Conservation (phyloP, 2,888 invertebrate species). For the Noctua comes region DNA sequence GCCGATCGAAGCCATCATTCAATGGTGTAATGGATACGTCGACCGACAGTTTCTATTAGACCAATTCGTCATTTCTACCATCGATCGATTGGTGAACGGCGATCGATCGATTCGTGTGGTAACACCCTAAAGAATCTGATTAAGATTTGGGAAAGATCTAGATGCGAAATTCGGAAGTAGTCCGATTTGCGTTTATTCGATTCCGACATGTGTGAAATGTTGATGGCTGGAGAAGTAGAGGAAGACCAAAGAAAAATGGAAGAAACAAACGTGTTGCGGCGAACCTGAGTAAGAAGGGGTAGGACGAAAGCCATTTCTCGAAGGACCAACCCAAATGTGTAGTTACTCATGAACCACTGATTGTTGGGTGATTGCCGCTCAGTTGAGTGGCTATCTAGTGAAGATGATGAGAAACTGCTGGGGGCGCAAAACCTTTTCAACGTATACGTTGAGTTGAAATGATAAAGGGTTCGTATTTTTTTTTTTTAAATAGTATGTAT, state of each 20-base stretch:
- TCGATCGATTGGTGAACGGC: too few species aligned
- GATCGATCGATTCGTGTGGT: too few species aligned
- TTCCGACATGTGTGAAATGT: neutral
- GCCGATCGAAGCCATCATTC: too few species aligned
- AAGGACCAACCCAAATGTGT: neutral
- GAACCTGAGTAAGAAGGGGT: neutral
- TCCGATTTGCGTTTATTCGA: neutral
- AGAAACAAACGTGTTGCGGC: neutral
- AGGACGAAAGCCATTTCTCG: neutral
- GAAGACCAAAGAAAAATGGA: neutral
- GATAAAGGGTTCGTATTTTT: too few species aligned
- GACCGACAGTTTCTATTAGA: too few species aligned
- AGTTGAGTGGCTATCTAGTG: neutral
- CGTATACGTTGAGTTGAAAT: too few species aligned
- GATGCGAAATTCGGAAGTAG: neutral
- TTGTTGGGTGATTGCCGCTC: neutral
- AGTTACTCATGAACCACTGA: neutral
- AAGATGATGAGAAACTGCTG: neutral
- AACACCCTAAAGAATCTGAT: neutral
- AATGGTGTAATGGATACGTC: too few species aligned
- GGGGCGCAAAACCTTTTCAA: neutral
- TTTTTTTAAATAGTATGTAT: too few species aligned
- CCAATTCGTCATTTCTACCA: too few species aligned
- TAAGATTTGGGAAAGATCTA: conserved; percentile 2
- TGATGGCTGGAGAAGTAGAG: neutral